Base-by-base conservation (phyloP, 2,797 vertebrate genomes). In the Syngnathus acus region DNA sequence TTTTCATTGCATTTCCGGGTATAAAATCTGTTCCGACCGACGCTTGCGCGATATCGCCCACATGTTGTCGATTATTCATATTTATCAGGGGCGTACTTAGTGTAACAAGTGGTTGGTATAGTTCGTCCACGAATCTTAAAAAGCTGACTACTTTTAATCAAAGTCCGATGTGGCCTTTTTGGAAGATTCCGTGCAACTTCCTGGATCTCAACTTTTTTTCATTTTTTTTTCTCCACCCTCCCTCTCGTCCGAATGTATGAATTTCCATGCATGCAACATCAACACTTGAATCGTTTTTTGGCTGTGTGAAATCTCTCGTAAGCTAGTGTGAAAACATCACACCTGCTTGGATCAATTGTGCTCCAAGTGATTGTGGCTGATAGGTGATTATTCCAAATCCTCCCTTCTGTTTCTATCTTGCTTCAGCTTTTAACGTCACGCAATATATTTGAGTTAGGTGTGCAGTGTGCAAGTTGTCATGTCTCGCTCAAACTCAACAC, bases 1-100 rank as follows among this genome's bases (percentile, higher is more conserved):
- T 38, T 43, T 38, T 9, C 9, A 19, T 51, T 26, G 71, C 64
- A 78, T 85, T 86, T 86, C 84, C 84, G 82, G 84, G 78, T 86
- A 64, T 79, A 8, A 76, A 71, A 62, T 7, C 17, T 53, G 74
- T 60, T 37, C 39, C n/a, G 55, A 65, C 70, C 21, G n/a, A 21
- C 48, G 26, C 64, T 58, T 64, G 62, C 71, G 71, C 77, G 70
- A 23, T 23, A 8, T 16, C 42, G 40, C 11, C 26, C 13, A 16
- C 23, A 23, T 23, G 11, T 13, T 23, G n/a, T 62, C 11, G n/a
- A 1, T 43, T 23, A 10, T 45, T 26, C 13, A 26, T 45, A 21
- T 21, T 6, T 14, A 13, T 42, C 26, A 9, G 6, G 5, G 1
- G n/a, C 5, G 1, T 62, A 3, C 45, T 45, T 45, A 16, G 21